Conservation (phyloP, 2,888 invertebrate species). For the Monoplex corrugatus region DNA sequence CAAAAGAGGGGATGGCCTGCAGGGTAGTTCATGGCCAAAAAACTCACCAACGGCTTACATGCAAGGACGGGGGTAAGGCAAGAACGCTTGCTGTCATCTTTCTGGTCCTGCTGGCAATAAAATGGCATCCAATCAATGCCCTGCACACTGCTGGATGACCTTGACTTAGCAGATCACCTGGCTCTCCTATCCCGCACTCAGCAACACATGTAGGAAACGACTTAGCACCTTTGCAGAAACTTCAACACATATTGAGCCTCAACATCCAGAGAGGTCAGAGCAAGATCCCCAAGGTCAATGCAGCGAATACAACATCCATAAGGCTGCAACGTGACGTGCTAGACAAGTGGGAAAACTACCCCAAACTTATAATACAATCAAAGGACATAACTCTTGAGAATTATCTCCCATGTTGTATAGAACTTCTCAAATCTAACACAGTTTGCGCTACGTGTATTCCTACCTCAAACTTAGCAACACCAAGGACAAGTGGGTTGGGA, state of each 20-base stretch:
- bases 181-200: slow-evolving; percentile 18
- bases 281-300: slow-evolving; percentile 21
- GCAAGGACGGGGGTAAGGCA: slow-evolving; percentile 3
- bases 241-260: not conserved
- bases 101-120: slow-evolving; percentile 29
- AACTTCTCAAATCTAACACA: too few relatives aligned
- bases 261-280: slow-evolving; percentile 24
- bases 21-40: not conserved
- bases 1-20: not conserved
- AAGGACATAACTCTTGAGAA: too few relatives aligned
- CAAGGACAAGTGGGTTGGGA: too few relatives aligned
- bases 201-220: slow-evolving; percentile 38
- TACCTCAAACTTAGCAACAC: too few relatives aligned
- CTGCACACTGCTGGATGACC: slow-evolving; percentile 34
- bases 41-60: not conserved
- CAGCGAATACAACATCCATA: not conserved
- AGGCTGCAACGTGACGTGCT: slow-evolving; percentile 6
- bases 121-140: slow-evolving; percentile 28
- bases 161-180: slow-evolving; percentile 20
- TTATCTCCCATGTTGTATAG: too few relatives aligned
- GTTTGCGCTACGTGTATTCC: too few relatives aligned
- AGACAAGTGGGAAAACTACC: too few relatives aligned
- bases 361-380: too few relatives aligned
- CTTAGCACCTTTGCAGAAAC: not conserved
- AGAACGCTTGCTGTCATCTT: slow-evolving; percentile 5